Base-by-base conservation (phyloP, 2,113 vertebrate genomes). In the Antechinus flavipes region DNA sequence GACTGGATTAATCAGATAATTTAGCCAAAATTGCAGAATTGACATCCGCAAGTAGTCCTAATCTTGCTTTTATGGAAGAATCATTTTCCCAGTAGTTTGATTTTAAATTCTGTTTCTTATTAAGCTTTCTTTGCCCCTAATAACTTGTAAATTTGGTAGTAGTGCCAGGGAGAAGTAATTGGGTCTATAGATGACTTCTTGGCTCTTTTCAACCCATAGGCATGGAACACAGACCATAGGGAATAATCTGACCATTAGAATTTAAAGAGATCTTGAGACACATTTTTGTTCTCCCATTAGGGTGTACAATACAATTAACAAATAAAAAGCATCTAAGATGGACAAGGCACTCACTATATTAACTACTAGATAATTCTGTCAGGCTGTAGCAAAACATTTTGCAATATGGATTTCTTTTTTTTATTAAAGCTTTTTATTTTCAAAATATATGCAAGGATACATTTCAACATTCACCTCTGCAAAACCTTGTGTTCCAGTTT, bases 21-120 rank as follows among this genome's bases (percentile, higher is more conserved):
- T 95, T 95, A 55, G 91, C 91, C 35, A 93, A 93, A 96, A 96
- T 89, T 27, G 23, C 90, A 61, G 89, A 52, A 7, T 92, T 96
- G 14, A 2, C 94, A 94, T 47, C 24, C 92, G 61, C 55, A 42
- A 90, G 12, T 6, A 92, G 19, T 61, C 35, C 94, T 56, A 92
- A 54, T 97, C 91, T 54, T 93, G 92, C 23, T 93, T 90, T 84
- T 47, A 49, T 94, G 26, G 61, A 54, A 93, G 91, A 49, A 84
- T 8, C 76, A 68, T 84, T 84, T 84, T 27, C 46, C 27, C n/a
- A 89, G 30, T 76, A 26, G 19, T 14, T 25, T 55, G 94, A 91
- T 84, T 93, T n/a, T 95, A 89, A 91, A 54, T 58, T 91, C 47
- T 54, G 58, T n/a, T 76, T 10, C 49, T 23, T 4, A 91, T 47